Evolutionary conservation across 2,888 invertebrate genomes (phyloP).

Genomic region (Pimpla rufipes): DNA sequence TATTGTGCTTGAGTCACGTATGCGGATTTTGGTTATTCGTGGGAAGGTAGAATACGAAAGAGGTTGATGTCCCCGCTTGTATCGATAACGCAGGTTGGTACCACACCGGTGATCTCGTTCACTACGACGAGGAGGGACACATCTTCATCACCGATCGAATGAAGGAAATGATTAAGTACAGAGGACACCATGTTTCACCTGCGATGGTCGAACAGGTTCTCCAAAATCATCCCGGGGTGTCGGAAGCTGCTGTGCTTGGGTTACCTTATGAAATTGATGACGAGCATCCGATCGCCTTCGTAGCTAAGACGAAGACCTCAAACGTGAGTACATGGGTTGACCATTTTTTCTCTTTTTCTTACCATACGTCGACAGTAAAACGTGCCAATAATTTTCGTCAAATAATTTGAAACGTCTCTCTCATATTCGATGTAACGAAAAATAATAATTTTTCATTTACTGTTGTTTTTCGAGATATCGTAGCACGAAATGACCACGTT

Average conservation of each 20-base stretch:
- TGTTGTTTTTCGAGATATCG: neutral
- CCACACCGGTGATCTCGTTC: conserved; percentile 81
- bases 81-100: too few relatives aligned
- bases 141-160: conserved; percentile 80
- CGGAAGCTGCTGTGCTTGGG: conserved; percentile 79
- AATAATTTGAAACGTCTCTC: too few relatives aligned
- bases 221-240: conserved; percentile 75
- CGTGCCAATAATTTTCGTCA: too few relatives aligned
- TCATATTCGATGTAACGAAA: too few relatives aligned
- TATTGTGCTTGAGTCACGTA: too few relatives aligned
- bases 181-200: conserved; percentile 80
- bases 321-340: conserved; percentile 50
- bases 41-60: too few relatives aligned
- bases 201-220: conserved; percentile 79
- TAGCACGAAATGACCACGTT: neutral
- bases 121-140: conserved; percentile 77
- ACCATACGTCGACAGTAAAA: too few relatives aligned
- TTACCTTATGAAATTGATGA: conserved; percentile 77
- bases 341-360: too few relatives aligned
- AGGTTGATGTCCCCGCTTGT: too few relatives aligned
- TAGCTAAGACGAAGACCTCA: conserved; percentile 66
- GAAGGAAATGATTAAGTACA: conserved; percentile 80
- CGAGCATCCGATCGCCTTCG: conserved; percentile 80
- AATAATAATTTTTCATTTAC: too few relatives aligned
- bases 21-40: too few relatives aligned